Evolutionary conservation across 30 jellyfish, hydroid and myxozoan genomes (phyloP), one percentile per base, ranked within the genome.

Genomic region (Hydractinia symbiolongicarpus): DNA sequence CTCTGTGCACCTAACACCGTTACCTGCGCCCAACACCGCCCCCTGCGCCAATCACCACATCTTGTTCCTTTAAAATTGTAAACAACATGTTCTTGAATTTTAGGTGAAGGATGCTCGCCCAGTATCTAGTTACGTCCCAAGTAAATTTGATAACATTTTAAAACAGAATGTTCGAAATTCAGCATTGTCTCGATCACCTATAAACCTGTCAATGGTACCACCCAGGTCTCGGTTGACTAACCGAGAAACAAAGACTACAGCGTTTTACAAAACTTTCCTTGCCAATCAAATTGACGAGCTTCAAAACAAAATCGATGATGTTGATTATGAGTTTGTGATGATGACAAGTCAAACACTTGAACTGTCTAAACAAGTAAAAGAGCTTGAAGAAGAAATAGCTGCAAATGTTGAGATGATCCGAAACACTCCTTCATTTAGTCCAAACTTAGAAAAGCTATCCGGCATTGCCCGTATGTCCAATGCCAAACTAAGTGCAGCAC

Each of bases 121-220:
- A 64, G 52, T 64, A n/a, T 67, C 95, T 9, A 72, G 95, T 70
- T 83, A 89, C 80, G 61, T 81, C 5, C 89, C 95, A 11, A 82
- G 88, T 66, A 75, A 79, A 19, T 53, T 70, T 55, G 83, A 92
- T 53, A 88, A 82, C 61, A 85, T 85, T 5, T 44, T 92, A 14
- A 81, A 88, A 53, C 90, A 86, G 79, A 90, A 68, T 55, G 81
- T 90, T 16, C 97, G 97, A 55, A 90, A 82, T 67, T 67, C 83
- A 87, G 95, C 97, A 53, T 73, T 85, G 44, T 93, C 97, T 67
- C 88, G 97, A 44, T 83, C 97, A 21, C 83, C 95, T 4, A 68
- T 92, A 5, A 72, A 94, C 7, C 55, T 86, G 79, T 77, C 73
- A 21, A 8, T 55, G 11, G 77, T 60, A 21, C 73, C 85, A 21